Percentiles rank a stretch among this genome's conserved stretches.
phyloP scores from a whole-genome alignment of 2,888 invertebrate species.

The Amorpha juglandis region DNA sequence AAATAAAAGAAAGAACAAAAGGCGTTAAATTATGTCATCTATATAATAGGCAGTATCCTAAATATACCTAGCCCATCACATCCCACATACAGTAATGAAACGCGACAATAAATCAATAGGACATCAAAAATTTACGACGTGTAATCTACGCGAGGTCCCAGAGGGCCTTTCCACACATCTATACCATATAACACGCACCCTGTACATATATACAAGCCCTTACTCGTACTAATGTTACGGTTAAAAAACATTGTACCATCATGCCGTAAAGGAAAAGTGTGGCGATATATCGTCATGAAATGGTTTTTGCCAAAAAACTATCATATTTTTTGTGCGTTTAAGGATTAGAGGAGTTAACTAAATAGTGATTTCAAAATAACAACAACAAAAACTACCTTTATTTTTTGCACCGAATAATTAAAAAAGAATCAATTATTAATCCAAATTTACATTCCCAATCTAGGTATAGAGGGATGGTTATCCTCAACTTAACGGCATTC shows the following conservation, averaged over 20 bases:
- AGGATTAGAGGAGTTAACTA: too few relatives aligned
- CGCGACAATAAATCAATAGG: conserved; percentile 10
- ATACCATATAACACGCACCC: background rate
- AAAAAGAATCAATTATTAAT: too few relatives aligned
- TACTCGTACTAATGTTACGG: background rate
- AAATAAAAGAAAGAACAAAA: too few relatives aligned
- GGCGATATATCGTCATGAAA: background rate
- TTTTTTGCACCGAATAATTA: too few relatives aligned
- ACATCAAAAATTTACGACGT: conserved; percentile 20
- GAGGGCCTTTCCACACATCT: background rate
- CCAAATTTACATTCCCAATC: too few relatives aligned
- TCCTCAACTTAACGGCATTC: too few relatives aligned
- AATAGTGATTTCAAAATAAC: too few relatives aligned
- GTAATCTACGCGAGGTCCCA: conserved; percentile 13
- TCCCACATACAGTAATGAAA: conserved; percentile 3
- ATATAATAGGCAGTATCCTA: background rate
- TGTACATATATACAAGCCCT: background rate
- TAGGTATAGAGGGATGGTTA: too few relatives aligned
- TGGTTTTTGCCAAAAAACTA: too few relatives aligned
- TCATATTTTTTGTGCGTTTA: too few relatives aligned
- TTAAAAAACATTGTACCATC: background rate
- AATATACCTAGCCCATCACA: background rate
- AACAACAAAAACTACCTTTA: too few relatives aligned
- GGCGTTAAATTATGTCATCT: too few relatives aligned
- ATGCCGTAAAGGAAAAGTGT: background rate